Evolutionary conservation across 2,113 vertebrate species (phyloP), one percentile per base, ranked within the genome.

Genomic region (Percopsis transmontana): DNA sequence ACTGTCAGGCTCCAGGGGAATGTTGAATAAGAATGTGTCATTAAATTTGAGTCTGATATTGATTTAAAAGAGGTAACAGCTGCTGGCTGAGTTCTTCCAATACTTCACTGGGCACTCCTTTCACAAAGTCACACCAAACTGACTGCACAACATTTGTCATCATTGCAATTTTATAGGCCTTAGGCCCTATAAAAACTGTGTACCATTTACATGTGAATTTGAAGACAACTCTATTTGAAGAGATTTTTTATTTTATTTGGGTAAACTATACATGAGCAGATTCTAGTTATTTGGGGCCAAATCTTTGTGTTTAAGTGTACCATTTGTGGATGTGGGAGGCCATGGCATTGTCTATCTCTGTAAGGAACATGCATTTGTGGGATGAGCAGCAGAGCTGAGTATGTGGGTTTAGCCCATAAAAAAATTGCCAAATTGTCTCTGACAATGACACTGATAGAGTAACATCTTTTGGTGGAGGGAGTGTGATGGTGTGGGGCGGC

Each of bases 31-130:
- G 76, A 76, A 52, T 63, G 47, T 44, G 27, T 69, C 75, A 72
- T 87, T 83, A 87, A 80, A 70, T 44, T 72, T 64, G 67, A 71
- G 63, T 39, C 59, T 48, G 55, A 41, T 83, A 70, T 81, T 84
- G 75, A 83, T 86, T 84, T 78, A 72, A 74, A 79, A 77, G 81
- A 56, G 66, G 70, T 48, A 72, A 74, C 66, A 69, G 56, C 39
- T 61, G 57, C 60, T 9, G 41, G 45, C 40, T 62, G 59, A 47
- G 77, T 77, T 75, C 42, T 44, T 16, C 41, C 58, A 27, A 19
- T 50, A 51, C 60, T 27, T 62, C 60, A 27, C 33, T 11, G 41
- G 74, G 48, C 53, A 21, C 48, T 70, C 0, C 52, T 67, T 39
- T 74, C 68, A 77, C 63, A 68, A 79, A 70, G 68, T 74, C 54